phyloP scores from a whole-genome alignment of 2,113 vertebrate species.

The Amblyopsis rosae region DNA sequence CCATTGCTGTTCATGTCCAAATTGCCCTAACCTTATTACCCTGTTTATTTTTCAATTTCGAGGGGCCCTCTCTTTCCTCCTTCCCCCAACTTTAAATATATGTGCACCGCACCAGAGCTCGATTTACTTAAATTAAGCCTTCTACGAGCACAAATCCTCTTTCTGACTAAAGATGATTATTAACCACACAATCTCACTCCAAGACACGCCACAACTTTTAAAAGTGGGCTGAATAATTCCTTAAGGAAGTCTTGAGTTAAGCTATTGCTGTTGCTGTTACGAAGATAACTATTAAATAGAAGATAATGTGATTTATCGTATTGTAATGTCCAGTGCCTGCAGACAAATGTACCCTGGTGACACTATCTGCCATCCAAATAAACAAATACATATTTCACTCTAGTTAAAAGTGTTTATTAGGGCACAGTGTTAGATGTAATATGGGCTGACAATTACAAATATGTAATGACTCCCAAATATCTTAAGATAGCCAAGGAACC shows the following conservation, averaged over 20 bases:
- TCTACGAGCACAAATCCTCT: slow-evolving; percentile 70
- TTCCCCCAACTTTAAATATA: slow-evolving; percentile 14
- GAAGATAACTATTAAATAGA: slow-evolving; percentile 42
- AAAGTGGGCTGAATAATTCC: slow-evolving; percentile 58
- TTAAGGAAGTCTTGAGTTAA: slow-evolving; percentile 49
- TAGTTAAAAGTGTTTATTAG: too few relatives aligned
- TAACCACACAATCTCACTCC: slow-evolving; percentile 70
- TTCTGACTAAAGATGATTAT: slow-evolving; percentile 73
- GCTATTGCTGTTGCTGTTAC: slow-evolving; percentile 37
- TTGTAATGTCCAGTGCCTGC: slow-evolving; percentile 31
- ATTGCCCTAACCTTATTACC: slow-evolving; percentile 30
- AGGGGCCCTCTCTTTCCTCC: not conserved
- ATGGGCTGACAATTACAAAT: too few relatives aligned
- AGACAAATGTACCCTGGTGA: not conserved
- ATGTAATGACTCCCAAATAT: too few relatives aligned
- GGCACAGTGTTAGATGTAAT: too few relatives aligned
- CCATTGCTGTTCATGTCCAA: slow-evolving; percentile 35
- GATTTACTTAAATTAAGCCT: slow-evolving; percentile 63
- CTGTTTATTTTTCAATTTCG: slow-evolving; percentile 38
- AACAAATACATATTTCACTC: too few relatives aligned
- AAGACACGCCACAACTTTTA: slow-evolving; percentile 53
- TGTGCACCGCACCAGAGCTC: slow-evolving; percentile 44
- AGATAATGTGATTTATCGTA: slow-evolving; percentile 34
- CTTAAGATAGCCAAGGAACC: too few relatives aligned
- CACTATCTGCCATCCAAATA: not conserved